phyloP scores from a whole-genome alignment of 2,888 invertebrate species.

The Agrotis segetum region DNA sequence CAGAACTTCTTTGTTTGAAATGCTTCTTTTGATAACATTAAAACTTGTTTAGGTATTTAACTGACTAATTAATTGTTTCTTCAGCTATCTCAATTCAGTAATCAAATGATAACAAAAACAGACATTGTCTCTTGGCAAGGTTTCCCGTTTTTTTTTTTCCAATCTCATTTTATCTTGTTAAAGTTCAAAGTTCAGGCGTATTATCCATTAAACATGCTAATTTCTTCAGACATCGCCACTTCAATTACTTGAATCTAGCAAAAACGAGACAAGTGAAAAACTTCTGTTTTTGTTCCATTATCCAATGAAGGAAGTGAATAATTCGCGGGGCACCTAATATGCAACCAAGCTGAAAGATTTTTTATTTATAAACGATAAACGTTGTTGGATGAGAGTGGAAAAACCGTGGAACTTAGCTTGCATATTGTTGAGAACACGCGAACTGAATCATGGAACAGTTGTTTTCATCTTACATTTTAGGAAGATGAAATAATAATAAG shows the following conservation, averaged over 20 bases:
- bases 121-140: not conserved
- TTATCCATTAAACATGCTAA: conserved; percentile 24
- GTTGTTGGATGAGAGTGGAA: conserved; percentile 18
- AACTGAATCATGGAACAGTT: not conserved
- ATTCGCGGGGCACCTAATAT: conserved; percentile 51
- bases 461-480: not conserved
- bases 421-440: conserved; percentile 21
- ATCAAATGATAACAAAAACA: conserved; percentile 10
- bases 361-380: conserved; percentile 36
- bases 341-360: conserved; percentile 61
- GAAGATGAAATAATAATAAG: too few relatives aligned
- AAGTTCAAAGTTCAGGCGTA: conserved; percentile 27
- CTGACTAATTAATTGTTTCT: not conserved
- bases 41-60: not conserved
- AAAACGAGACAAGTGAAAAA: conserved; percentile 53
- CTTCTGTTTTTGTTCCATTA: conserved; percentile 51
- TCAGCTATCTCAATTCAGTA: not conserved
- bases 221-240: conserved; percentile 14
- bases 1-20: not conserved
- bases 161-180: conserved; percentile 7
- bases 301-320: conserved; percentile 62
- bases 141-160: conserved; percentile 9
- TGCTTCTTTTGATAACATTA: not conserved
- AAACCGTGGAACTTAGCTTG: conserved; percentile 2
- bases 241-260: conserved; percentile 26